Percentiles rank a stretch among this genome's conserved stretches.
Evolutionary conservation across 2,888 invertebrate species (phyloP).

Genomic region (Matsumyia berberina): DNA sequence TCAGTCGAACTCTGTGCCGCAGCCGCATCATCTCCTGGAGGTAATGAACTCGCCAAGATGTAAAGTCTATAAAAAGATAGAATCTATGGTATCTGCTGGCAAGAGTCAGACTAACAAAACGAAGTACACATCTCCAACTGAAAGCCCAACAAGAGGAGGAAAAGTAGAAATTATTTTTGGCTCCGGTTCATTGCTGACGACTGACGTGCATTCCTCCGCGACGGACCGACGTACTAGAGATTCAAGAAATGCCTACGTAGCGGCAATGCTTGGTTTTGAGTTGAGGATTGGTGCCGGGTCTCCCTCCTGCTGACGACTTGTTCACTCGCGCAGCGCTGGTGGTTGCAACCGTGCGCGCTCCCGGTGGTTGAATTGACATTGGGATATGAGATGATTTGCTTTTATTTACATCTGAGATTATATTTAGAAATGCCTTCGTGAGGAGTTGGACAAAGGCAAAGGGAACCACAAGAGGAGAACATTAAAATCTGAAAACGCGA

Average conservation of each 20-base stretch:
- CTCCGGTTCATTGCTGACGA: slow-evolving; percentile 75
- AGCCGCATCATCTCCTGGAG: slow-evolving; percentile 71
- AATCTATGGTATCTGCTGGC: slow-evolving; percentile 73
- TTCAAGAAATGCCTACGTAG: slow-evolving; percentile 58
- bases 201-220: slow-evolving; percentile 68
- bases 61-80: slow-evolving; percentile 76
- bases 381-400: slow-evolving; percentile 54
- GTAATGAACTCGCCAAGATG: slow-evolving; percentile 73
- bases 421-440: slow-evolving; percentile 52
- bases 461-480: not conserved
- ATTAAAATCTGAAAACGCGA: not conserved
- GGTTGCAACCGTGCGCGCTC: slow-evolving; percentile 66
- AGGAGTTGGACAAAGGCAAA: slow-evolving; percentile 27
- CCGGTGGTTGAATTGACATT: slow-evolving; percentile 75
- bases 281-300: slow-evolving; percentile 31
- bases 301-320: slow-evolving; percentile 73
- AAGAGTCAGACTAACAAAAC: slow-evolving; percentile 65
- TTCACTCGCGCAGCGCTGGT: slow-evolving; percentile 61
- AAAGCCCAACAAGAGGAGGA: slow-evolving; percentile 45
- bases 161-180: slow-evolving; percentile 72
- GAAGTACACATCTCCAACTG: slow-evolving; percentile 48
- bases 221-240: slow-evolving; percentile 40
- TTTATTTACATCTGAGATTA: slow-evolving; percentile 66
- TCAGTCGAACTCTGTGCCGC: slow-evolving; percentile 57
- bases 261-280: slow-evolving; percentile 29